phyloP scores from a whole-genome alignment of 2,888 invertebrate species.

The Drosophila cognata region DNA sequence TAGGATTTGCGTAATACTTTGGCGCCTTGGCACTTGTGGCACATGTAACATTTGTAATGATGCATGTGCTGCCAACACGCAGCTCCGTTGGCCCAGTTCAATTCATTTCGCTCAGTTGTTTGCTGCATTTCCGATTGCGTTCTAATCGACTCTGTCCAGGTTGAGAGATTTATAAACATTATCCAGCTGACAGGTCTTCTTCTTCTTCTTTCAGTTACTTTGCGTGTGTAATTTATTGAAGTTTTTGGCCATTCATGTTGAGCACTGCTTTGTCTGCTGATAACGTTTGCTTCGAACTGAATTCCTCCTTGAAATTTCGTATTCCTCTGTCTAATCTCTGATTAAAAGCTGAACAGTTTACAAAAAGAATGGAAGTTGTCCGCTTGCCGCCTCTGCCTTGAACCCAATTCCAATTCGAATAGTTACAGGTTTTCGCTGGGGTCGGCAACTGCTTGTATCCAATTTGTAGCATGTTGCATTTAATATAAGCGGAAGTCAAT shows the following conservation, averaged over 20 bases:
- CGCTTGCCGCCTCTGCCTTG: not conserved
- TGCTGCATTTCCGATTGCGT: slow-evolving; percentile 32
- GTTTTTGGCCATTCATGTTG: not conserved
- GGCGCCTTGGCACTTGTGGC: slow-evolving; percentile 40
- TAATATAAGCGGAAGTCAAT: slow-evolving; percentile 3
- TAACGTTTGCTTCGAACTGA: not conserved
- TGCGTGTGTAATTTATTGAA: not conserved
- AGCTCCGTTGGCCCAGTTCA: slow-evolving; percentile 44
- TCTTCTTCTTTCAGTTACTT: not conserved
- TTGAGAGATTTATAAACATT: slow-evolving; percentile 29
- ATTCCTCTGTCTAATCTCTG: not conserved
- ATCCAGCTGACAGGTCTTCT: slow-evolving; percentile 11
- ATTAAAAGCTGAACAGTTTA: not conserved
- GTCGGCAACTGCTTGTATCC: not conserved
- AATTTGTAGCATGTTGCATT: not conserved
- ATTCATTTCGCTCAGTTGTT: slow-evolving; percentile 36
- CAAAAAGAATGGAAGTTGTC: not conserved
- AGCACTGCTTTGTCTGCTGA: not conserved
- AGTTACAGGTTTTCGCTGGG: not conserved
- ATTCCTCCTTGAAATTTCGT: not conserved
- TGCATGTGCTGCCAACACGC: slow-evolving; percentile 67
- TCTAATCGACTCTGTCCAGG: slow-evolving; percentile 44
- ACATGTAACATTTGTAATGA: slow-evolving; percentile 72
- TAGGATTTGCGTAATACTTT: slow-evolving; percentile 70
- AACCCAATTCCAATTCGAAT: not conserved